Conservation (phyloP, 2,888 invertebrate species). For the Amiota mariae region DNA sequence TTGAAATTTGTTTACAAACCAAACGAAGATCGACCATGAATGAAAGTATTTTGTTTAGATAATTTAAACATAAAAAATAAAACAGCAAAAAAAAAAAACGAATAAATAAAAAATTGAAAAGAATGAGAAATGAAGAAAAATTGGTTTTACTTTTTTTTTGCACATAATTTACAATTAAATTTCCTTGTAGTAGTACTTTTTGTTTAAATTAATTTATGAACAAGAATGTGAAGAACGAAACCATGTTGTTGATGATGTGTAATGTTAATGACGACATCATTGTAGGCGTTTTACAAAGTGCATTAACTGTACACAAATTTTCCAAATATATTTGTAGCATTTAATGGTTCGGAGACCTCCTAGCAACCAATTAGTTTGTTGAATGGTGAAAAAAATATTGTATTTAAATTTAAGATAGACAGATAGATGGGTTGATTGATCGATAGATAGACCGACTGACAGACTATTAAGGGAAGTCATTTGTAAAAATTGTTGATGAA, state of each 20-base stretch:
- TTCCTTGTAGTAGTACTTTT: not conserved
- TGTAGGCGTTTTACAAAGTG: not conserved
- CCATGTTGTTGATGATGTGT: no score
- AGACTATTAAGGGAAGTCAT: not conserved
- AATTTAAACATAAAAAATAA: not conserved
- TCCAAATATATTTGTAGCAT: no score
- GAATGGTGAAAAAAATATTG: not conserved
- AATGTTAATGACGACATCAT: constrained; percentile 5
- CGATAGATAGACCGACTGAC: no score
- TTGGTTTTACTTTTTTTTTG: not conserved
- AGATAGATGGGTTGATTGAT: not conserved
- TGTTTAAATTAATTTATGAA: no score
- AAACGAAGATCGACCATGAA: not conserved
- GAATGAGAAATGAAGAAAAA: no score
- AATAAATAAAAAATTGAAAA: not conserved
- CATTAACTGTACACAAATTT: no score
- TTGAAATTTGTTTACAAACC: constrained; percentile 15
- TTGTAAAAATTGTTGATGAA: not conserved
- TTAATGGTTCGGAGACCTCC: no score
- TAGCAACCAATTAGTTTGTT: no score
- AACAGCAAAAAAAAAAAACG: not conserved
- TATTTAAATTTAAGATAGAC: not conserved
- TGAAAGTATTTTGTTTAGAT: constrained; percentile 1
- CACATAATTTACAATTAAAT: constrained; percentile 8
- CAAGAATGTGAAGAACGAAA: no score